A percentile compares a stretch with the other conserved stretches of the same genome.
Conservation (phyloP, 2,797 vertebrate species). For the Urosaurus nigricauda region DNA sequence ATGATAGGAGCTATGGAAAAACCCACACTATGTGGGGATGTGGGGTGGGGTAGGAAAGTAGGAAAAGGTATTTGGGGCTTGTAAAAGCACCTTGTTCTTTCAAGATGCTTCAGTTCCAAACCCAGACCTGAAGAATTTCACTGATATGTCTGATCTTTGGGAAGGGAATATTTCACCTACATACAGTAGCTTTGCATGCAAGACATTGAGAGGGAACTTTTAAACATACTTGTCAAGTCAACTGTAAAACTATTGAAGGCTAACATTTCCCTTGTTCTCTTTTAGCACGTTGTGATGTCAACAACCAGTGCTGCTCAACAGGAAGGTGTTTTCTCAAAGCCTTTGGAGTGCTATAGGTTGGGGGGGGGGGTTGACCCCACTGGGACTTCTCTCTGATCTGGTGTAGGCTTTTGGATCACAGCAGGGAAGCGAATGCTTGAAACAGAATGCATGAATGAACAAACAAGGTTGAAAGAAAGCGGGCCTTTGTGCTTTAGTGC, state of each 20-base stretch:
- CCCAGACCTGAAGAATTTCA: background rate
- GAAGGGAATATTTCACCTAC: background rate
- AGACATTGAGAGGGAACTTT: background rate
- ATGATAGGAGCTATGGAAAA: background rate
- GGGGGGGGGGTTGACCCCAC: background rate
- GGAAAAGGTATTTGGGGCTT: background rate
- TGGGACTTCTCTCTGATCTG: constrained; percentile 60
- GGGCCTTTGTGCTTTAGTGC: constrained; percentile 52
- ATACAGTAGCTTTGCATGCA: background rate
- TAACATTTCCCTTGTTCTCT: constrained; percentile 28
- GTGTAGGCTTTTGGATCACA: constrained; percentile 62
- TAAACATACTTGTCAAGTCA: constrained; percentile 42
- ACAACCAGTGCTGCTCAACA: constrained; percentile 33
- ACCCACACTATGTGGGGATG: background rate
- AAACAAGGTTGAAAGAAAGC: constrained; percentile 58
- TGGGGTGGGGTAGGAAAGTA: no score
- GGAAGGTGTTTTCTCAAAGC: constrained; percentile 54
- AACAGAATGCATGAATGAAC: constrained; percentile 72
- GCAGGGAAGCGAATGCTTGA: constrained; percentile 58
- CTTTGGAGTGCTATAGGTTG: constrained; percentile 56
- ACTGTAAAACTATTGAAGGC: constrained; percentile 24
- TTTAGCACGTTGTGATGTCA: constrained; percentile 45
- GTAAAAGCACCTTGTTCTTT: background rate
- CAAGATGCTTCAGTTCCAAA: background rate
- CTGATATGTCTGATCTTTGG: background rate